A percentile compares a stretch with the other conserved stretches of the same genome.
phyloP scores from a whole-genome alignment of 2,888 invertebrate genomes.

The Notodromas monacha region DNA sequence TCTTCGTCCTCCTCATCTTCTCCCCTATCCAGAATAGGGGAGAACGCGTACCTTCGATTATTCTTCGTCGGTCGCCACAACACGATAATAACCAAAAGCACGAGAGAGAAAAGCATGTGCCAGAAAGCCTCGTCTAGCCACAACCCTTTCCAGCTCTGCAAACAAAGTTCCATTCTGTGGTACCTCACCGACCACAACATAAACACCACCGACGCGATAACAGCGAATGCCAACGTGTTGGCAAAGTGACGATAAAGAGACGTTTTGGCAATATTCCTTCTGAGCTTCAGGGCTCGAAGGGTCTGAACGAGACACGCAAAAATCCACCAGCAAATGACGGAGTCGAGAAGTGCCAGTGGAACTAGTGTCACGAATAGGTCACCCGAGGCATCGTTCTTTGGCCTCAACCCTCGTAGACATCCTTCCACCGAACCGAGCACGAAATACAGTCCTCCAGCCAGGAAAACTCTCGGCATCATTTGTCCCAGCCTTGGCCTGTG shows the following conservation, averaged over 20 bases:
- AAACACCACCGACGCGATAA: conserved; percentile 58
- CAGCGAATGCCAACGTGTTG: conserved; percentile 64
- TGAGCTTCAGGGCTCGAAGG: conserved; percentile 47
- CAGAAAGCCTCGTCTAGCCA: conserved; percentile 88
- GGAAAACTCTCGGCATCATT: conserved; percentile 53
- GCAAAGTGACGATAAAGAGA: conserved; percentile 70
- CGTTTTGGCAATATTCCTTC: conserved; percentile 63
- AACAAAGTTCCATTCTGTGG: conserved; percentile 20
- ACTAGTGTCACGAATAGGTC: conserved; percentile 41
- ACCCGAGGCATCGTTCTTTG: conserved; percentile 26
- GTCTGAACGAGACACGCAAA: conserved; percentile 58
- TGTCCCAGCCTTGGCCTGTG: conserved; percentile 53
- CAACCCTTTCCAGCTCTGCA: conserved; percentile 50
- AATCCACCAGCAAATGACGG: conserved; percentile 67
- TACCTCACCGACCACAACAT: conserved; percentile 70
- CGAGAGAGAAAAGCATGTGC: conserved; percentile 63
- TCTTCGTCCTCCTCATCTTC: conserved; percentile 19
- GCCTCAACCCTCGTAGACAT: conserved; percentile 34
- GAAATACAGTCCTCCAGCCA: conserved; percentile 49
- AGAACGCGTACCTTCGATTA: conserved; percentile 71
- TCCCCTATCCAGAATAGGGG: conserved; percentile 40
- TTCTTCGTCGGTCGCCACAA: conserved; percentile 83
- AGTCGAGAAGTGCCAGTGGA: conserved; percentile 48
- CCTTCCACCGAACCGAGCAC: conserved; percentile 52
- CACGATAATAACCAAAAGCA: conserved; percentile 66